Conservation (phyloP, 2,888 invertebrate species). For the Conus canariensis region DNA sequence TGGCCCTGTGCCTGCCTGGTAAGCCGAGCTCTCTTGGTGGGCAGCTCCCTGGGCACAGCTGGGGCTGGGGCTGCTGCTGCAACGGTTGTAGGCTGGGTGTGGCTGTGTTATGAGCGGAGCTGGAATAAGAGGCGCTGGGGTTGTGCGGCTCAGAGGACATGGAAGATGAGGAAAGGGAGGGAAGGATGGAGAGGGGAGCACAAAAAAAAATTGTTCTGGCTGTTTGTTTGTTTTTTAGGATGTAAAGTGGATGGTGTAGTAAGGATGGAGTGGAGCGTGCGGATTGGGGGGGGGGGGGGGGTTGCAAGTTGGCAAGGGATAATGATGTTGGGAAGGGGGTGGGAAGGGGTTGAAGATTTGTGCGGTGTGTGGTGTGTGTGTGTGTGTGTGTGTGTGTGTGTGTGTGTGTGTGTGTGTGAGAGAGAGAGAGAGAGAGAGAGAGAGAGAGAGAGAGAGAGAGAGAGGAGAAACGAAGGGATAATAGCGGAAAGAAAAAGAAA, state of each 20-base stretch:
- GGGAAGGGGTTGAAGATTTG: neutral
- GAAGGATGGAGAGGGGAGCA: too few species aligned
- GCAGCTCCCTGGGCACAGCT: too few species aligned
- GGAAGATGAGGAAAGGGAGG: too few species aligned
- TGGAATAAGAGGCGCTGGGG: neutral
- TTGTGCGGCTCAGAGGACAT: too few species aligned
- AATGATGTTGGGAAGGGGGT: neutral
- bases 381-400: constrained; percentile 30
- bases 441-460: neutral
- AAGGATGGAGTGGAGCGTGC: neutral
- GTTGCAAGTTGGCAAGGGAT: neutral
- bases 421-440: neutral
- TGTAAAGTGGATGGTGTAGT: neutral
- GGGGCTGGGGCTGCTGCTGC: too few species aligned
- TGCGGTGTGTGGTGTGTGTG: constrained; percentile 21
- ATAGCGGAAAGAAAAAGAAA: neutral
- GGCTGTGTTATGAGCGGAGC: neutral
- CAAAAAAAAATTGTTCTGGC: neutral
- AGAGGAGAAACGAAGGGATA: neutral
- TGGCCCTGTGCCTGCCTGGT: constrained; percentile 92
- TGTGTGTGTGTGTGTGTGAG: constrained; percentile 28
- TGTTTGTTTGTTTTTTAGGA: neutral
- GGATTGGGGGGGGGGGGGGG: neutral
- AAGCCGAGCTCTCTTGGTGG: constrained; percentile 53
- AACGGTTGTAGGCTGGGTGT: neutral